Evolutionary conservation across 2,113 vertebrate genomes (phyloP).

Genomic region (Heptranchias perlo): DNA sequence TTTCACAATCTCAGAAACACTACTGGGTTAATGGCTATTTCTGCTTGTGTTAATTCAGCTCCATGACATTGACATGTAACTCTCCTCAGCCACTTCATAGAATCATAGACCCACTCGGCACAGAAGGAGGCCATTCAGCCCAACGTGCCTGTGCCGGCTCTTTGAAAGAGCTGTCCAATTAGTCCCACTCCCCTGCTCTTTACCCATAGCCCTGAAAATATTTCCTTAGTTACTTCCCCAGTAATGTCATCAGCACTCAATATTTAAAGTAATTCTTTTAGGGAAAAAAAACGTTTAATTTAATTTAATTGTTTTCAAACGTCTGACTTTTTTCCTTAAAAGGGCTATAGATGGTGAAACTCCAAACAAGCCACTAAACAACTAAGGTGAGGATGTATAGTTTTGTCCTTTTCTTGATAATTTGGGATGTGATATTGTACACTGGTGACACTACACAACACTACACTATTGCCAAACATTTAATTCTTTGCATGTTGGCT

Average conservation of each 20-base stretch:
- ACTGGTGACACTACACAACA: too few species aligned
- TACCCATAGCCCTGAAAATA: background rate
- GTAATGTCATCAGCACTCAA: too few species aligned
- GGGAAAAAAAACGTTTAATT: too few species aligned
- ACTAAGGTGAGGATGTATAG: background rate
- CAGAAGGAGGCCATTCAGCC: background rate
- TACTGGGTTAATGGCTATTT: background rate
- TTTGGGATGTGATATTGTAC: too few species aligned
- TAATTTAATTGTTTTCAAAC: background rate
- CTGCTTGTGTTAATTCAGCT: background rate
- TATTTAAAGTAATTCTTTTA: background rate
- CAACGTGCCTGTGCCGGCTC: background rate
- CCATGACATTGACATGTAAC: background rate
- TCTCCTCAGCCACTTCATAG: background rate
- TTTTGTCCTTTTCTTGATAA: too few species aligned
- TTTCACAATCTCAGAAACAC: background rate
- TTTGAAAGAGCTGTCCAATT: background rate
- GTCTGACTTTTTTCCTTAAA: background rate
- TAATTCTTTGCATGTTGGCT: background rate
- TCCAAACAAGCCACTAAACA: background rate
- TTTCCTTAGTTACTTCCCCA: background rate
- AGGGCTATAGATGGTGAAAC: background rate
- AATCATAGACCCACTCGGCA: background rate
- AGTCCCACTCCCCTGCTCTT: background rate
- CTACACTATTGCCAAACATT: too few species aligned